Base-by-base conservation (phyloP, 2,113 vertebrate species). In the Rhinoptilus africanus region DNA sequence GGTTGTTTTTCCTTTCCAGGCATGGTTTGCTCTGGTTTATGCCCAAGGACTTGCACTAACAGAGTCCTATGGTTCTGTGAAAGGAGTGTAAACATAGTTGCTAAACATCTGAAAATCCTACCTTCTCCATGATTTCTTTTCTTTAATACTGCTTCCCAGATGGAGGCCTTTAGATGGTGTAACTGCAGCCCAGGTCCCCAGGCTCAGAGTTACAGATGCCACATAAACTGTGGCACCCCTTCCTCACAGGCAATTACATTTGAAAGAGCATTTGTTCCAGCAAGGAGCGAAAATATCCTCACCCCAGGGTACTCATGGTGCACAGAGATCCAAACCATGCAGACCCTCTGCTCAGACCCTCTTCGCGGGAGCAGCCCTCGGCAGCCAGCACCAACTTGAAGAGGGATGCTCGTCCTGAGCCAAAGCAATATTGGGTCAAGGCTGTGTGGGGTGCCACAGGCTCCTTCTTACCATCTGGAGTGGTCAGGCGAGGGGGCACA, bases 21-120 rank as follows among this genome's bases (percentile, higher is more conserved):
- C 63, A 67, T 32, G 47, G 72, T 84, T 92, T 96, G 54, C 78
- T 86, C 95, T 95, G 75, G 64, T 95, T 95, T 69, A 66, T 83
- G 63, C 88, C 71, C 85, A 94, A 89, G 53, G 59, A 73, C 54
- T 89, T 73, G 32, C 12, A 69, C 56, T 88, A 77, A 83, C 66
- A 80, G 79, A 88, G 85, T 74, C 75, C 20, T 24, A 88, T 0
- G 43, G 78, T 83, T 93, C 78, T 79, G 41, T 59, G 68, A 88
- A 51, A 74, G 85, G 27, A 77, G 6, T 63, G 59, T 39, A 86
- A 86, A 74, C 72, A 54, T 6, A 63, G 35, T 72, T n/a, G 54
- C 14, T 74, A 47, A 86, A 74, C 8, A 69, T 20, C 47, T 78
- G 64, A 63, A 88, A 90, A 78, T 27, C 21, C 21, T 82, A 71